Conservation (phyloP, 1,140 invertebrate genomes). For the Steinernema feltiae region DNA sequence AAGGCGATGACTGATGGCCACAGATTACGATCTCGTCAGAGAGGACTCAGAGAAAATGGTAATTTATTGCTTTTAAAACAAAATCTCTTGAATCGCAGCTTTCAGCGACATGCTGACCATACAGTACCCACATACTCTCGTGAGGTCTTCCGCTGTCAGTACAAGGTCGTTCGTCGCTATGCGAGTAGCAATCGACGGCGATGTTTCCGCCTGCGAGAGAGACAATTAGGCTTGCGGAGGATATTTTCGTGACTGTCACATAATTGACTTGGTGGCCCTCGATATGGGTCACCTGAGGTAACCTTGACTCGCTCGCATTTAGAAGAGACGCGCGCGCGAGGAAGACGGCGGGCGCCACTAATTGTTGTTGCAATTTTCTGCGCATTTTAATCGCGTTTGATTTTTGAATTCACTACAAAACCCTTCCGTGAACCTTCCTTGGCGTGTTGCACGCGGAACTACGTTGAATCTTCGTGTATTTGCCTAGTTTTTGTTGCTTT, state of each 20-base stretch:
- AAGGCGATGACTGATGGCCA: background rate
- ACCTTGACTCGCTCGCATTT: background rate
- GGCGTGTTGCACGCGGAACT: too few species aligned
- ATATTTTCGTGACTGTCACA: background rate
- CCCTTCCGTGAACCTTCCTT: too few species aligned
- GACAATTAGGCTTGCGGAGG: background rate
- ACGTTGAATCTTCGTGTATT: too few species aligned
- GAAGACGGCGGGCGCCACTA: too few species aligned
- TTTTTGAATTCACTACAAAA: too few species aligned
- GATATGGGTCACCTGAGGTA: background rate
- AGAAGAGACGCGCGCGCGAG: background rate
- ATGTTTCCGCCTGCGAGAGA: background rate
- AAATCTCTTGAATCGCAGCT: too few species aligned
- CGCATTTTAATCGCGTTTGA: too few species aligned
- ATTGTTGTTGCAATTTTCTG: background rate
- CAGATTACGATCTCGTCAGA: slow-evolving; percentile 1
- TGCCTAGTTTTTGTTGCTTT: too few species aligned
- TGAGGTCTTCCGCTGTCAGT: too few species aligned
- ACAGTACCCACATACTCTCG: too few species aligned
- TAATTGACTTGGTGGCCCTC: background rate
- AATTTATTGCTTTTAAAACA: background rate
- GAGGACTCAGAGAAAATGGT: background rate
- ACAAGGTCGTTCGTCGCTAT: background rate
- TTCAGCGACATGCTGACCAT: too few species aligned
- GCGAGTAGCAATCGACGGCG: background rate